phyloP scores from a whole-genome alignment of 2,888 invertebrate genomes.

The Stenoptilia bipunctidactyla region DNA sequence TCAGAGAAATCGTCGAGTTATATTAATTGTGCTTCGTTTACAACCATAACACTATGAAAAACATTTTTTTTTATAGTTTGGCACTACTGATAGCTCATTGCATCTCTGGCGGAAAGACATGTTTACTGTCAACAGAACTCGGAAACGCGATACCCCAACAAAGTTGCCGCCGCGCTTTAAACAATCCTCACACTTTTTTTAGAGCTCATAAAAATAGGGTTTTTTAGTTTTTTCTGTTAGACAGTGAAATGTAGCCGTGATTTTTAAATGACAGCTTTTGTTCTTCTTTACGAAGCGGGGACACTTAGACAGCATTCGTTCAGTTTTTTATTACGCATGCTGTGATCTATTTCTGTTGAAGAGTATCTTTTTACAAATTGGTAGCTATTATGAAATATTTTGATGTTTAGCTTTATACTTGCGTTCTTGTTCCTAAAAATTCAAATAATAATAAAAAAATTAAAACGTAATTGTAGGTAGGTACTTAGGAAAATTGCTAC shows the following conservation, averaged over 20 bases:
- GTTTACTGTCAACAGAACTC: slow-evolving; percentile 59
- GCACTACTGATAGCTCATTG: slow-evolving; percentile 44
- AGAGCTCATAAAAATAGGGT: slow-evolving; percentile 67
- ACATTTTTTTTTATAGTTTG: too few relatives aligned
- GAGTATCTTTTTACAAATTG: slow-evolving; percentile 25
- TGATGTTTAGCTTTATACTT: too few relatives aligned
- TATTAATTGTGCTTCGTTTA: too few relatives aligned
- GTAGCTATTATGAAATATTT: too few relatives aligned
- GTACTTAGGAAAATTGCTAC: too few relatives aligned
- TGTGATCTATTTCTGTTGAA: slow-evolving; percentile 47
- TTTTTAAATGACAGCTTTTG: slow-evolving; percentile 65
- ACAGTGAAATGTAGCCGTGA: slow-evolving; percentile 69
- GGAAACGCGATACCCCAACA: slow-evolving; percentile 56
- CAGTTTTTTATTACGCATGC: slow-evolving; percentile 48
- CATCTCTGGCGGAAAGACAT: slow-evolving; percentile 60
- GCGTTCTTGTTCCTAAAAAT: too few relatives aligned
- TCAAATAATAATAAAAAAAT: too few relatives aligned
- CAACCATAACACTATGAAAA: slow-evolving; percentile 10
- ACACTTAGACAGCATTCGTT: slow-evolving; percentile 54
- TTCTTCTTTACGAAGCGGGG: slow-evolving; percentile 61
- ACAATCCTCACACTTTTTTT: slow-evolving; percentile 66
- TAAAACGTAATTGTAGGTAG: too few relatives aligned
- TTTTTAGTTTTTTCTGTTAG: slow-evolving; percentile 60
- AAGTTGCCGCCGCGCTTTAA: slow-evolving; percentile 66
- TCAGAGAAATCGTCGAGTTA: too few relatives aligned